These are phyloP conservation scores for Willisornis vidua DNA, from an alignment of 2,113 vertebrate genomes.

Conservation along the genomic window DNA sequence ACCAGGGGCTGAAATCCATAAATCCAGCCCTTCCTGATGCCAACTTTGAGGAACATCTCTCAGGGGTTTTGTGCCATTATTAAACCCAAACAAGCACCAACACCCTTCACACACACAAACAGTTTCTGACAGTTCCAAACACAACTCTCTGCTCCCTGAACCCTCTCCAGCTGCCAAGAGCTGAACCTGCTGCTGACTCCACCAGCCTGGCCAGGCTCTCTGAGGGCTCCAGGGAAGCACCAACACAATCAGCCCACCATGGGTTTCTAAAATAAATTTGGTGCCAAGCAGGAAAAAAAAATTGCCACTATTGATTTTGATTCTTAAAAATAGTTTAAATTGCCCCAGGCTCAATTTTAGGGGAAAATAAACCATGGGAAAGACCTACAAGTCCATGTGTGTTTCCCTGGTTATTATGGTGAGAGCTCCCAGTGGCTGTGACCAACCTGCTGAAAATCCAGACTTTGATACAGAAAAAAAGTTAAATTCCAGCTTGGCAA, in stretches of 20 bases:
- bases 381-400: neutral
- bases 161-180: neutral
- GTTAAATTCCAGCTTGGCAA: neutral
- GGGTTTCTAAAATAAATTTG: neutral
- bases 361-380: neutral
- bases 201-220: neutral
- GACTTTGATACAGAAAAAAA: neutral
- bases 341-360: neutral
- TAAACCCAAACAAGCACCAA: neutral
- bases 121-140: neutral
- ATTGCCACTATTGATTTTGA: neutral
- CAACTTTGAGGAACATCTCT: neutral
- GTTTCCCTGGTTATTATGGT: neutral
- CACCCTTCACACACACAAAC: neutral
- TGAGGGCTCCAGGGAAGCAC: neutral
- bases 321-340: neutral
- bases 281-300: fast-evolving
- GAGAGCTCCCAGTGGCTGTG: neutral
- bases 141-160: neutral
- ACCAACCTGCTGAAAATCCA: neutral
- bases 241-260: fast-evolving
- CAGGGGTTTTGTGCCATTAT: neutral
- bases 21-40: neutral
- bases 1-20: neutral
- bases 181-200: neutral